phyloP scores from a whole-genome alignment of 1,140 invertebrate genomes.

The Teleogryllus occipitalis region DNA sequence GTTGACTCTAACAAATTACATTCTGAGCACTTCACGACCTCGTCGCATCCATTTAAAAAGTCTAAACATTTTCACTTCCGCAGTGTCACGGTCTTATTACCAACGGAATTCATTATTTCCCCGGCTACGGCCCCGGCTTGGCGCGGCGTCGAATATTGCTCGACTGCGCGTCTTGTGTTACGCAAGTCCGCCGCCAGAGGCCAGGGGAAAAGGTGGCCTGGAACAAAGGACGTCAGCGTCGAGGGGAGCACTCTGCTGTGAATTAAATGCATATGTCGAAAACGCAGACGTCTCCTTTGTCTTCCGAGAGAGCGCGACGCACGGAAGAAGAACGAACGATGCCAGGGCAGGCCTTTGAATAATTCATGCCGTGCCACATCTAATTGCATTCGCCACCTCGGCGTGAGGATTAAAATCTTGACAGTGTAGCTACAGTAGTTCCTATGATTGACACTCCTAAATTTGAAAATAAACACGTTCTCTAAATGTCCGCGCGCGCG shows the following conservation, averaged over 20 bases:
- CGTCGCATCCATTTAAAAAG: background rate
- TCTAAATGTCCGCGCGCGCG: background rate
- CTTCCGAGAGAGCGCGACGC: background rate
- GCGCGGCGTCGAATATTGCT: background rate
- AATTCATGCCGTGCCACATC: background rate
- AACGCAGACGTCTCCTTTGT: background rate
- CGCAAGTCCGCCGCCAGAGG: background rate
- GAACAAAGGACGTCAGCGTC: background rate
- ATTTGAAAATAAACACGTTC: background rate
- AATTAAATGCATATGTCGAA: conserved; percentile 5
- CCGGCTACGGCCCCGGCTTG: too few species aligned
- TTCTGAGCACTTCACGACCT: background rate
- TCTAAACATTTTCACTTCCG: conserved; percentile 4
- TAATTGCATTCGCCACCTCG: background rate
- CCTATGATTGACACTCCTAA: background rate
- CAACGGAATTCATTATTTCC: background rate
- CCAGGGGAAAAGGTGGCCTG: background rate
- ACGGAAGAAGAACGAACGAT: background rate
- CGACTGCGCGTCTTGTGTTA: background rate
- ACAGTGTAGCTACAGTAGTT: background rate
- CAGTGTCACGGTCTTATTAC: background rate
- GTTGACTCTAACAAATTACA: too few species aligned
- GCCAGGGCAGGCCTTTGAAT: background rate
- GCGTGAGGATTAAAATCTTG: background rate
- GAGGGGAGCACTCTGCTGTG: background rate